A percentile compares a stretch with the other conserved stretches of the same genome.
Conservation (phyloP, 2,797 vertebrate species). For the Hyperoplus lanceolatus region DNA sequence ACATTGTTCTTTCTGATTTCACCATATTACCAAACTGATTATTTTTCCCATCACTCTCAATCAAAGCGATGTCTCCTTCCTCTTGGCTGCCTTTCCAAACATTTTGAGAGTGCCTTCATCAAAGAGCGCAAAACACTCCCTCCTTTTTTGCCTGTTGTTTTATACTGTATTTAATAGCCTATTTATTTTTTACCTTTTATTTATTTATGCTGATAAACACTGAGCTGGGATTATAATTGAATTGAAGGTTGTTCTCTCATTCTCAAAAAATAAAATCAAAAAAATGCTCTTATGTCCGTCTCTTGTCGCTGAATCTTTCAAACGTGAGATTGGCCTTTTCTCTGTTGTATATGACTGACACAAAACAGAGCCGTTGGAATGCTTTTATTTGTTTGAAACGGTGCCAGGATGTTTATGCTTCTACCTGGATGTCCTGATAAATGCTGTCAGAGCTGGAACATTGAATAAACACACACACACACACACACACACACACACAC, state of each 20-base stretch:
- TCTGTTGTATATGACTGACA: constrained; percentile 44
- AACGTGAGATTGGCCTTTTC: constrained; percentile 20
- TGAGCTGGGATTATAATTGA: constrained; percentile 86
- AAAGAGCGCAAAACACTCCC: constrained; percentile 51
- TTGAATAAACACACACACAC: constrained; percentile 40
- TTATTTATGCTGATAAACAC: constrained; percentile 86
- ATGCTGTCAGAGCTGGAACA: constrained; percentile 26
- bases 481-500: constrained; percentile 1
- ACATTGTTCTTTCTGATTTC: constrained; percentile 66
- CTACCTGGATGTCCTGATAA: constrained; percentile 56
- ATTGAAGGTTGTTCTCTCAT: constrained; percentile 82
- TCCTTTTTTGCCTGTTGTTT: constrained; percentile 75
- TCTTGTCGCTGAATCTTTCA: constrained; percentile 43
- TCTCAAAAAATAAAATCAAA: constrained; percentile 76
- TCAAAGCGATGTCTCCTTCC: constrained; percentile 35
- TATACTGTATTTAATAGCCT: constrained; percentile 89
- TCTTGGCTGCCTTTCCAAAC: constrained; percentile 66
- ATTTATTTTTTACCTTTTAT: constrained; percentile 89
- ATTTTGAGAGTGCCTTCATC: constrained; percentile 56
- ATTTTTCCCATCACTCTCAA: constrained; percentile 58
- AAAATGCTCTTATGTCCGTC: constrained; percentile 56
- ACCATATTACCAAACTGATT: constrained; percentile 59
- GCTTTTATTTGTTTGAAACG: constrained; percentile 37
- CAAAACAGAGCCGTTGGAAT: constrained; percentile 24
- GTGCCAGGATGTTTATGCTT: constrained; percentile 61